These are phyloP conservation scores for Dexiosoma caninum DNA, from an alignment of 2,888 invertebrate genomes.

Conservation along the genomic window DNA sequence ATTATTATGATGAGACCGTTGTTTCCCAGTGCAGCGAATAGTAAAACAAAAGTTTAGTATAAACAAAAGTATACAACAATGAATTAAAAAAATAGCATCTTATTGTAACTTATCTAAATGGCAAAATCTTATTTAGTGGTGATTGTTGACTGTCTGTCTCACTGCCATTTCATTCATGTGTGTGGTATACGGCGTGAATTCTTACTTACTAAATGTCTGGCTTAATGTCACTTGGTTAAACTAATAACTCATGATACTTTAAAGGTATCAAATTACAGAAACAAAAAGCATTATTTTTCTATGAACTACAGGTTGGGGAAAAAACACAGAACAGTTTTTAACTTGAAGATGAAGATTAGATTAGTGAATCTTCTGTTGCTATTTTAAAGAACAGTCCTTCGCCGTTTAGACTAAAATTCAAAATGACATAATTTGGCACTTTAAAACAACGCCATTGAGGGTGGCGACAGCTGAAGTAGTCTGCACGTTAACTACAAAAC, in stretches of 20 bases:
- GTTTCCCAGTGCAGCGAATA: not conserved
- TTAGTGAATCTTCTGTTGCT: too few relatives aligned
- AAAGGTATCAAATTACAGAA: conserved; percentile 38
- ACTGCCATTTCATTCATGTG: not conserved
- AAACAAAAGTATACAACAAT: conserved; percentile 12
- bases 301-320: not conserved
- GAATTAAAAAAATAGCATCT: conserved; percentile 20
- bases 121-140: conserved; percentile 34
- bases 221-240: conserved; percentile 45
- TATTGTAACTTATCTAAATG: conserved; percentile 43
- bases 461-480: too few relatives aligned
- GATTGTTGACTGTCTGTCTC: conserved; percentile 19
- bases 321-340: not conserved
- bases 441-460: too few relatives aligned
- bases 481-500: too few relatives aligned
- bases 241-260: conserved; percentile 48
- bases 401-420: too few relatives aligned
- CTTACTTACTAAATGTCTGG: conserved; percentile 17
- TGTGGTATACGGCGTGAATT: conserved; percentile 1
- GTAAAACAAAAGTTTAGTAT: not conserved
- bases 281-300: not conserved
- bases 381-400: too few relatives aligned
- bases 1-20: not conserved
- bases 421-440: too few relatives aligned
- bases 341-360: not conserved